Evolutionary conservation across 2,888 invertebrate species (phyloP), one percentile per base, ranked within the genome.

Genomic region (Sisyra terminalis): DNA sequence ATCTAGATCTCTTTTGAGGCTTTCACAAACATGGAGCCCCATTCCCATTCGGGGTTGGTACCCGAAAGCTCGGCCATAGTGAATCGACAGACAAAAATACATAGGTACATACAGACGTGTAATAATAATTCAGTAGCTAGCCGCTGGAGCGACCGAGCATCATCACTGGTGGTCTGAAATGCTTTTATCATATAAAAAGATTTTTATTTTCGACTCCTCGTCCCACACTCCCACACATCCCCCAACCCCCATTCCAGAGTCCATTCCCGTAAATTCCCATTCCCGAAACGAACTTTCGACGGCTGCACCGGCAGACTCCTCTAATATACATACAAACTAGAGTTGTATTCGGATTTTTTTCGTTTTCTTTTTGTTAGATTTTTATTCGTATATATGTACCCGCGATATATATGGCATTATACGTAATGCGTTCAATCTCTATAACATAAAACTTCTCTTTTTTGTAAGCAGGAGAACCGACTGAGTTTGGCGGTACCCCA

Each of bases 101-200:
- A 24, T 24, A 24, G 24, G 7, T 24, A 24, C 24, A 31, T n/a
- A 24, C 24, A 3, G 24, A 24, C 24, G 24, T 24, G 24, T 24
- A 24, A 24, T 24, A 24, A 24, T 34, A 34, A 34, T 34, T 34
- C 34, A 34, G 14, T 34, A 34, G 34, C 15, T 14, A 15, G 13
- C 34, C 14, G 34, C 34, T 11, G 34, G 14, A 13, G 39, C 18
- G 18, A 39, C 17, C 24, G 24, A 24, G 24, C 24, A 24, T 24
- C 24, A 24, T 24, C 24, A 24, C 24, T 24, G 35, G 15, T 42
- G 15, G 42, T 42, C 42, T 35, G 42, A 42, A 42, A 42, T 42
- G 42, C 42, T 42, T 42, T 42, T 42, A 42, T 42, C 34, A 42
- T 42, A 42, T 42, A 42, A 42, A 42, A 42, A 42, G 42, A 29